Conservation (phyloP, 1,140 invertebrate species). For the Medauroidea extradentata region DNA sequence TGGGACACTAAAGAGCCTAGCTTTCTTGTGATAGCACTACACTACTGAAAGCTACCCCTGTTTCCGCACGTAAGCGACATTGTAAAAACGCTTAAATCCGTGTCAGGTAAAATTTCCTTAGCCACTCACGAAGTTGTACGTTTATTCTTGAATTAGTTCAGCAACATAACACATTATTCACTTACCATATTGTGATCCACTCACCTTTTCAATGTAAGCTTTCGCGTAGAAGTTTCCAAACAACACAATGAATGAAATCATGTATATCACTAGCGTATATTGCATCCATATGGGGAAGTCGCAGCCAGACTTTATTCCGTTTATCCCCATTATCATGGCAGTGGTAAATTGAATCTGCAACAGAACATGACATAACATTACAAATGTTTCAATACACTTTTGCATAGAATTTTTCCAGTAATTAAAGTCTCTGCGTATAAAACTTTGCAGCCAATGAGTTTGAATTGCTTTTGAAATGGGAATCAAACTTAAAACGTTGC, state of each 20-base stretch:
- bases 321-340: slow-evolving; percentile 75
- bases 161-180: too few relatives aligned
- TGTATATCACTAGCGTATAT: slow-evolving; percentile 85
- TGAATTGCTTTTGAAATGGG: too few relatives aligned
- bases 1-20: too few relatives aligned
- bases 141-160: too few relatives aligned
- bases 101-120: too few relatives aligned
- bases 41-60: too few relatives aligned
- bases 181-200: slow-evolving; percentile 7
- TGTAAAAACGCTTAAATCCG: too few relatives aligned
- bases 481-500: too few relatives aligned
- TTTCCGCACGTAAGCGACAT: too few relatives aligned
- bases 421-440: background rate
- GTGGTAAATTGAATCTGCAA: slow-evolving; percentile 78
- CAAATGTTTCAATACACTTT: background rate
- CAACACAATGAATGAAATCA: slow-evolving; percentile 83
- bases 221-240: slow-evolving; percentile 90
- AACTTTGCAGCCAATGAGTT: too few relatives aligned
- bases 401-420: background rate
- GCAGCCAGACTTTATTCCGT: slow-evolving; percentile 77
- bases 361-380: slow-evolving; percentile 8
- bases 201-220: slow-evolving; percentile 71
- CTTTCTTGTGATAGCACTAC: too few relatives aligned
- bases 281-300: slow-evolving; percentile 93
- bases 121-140: too few relatives aligned